Evolutionary conservation across 1,140 invertebrate species (phyloP).

Genomic region (Sinella curviseta): DNA sequence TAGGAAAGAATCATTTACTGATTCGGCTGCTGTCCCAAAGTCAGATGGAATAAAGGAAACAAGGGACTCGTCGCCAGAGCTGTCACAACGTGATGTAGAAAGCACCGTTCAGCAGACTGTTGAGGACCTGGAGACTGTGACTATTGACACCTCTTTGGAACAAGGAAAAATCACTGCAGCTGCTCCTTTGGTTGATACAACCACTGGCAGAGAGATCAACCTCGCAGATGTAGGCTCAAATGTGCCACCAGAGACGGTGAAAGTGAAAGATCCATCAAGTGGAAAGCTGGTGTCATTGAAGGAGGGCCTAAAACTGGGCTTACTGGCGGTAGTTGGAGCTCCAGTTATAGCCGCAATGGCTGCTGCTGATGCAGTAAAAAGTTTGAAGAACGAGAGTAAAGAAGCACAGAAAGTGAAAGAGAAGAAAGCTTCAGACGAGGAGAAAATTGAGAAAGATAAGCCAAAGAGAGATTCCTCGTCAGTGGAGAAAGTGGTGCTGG

Average conservation of each 20-base stretch:
- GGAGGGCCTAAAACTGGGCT: conserved; percentile 81
- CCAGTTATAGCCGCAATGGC: conserved; percentile 75
- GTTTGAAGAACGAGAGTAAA: conserved; percentile 47
- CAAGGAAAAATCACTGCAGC: not conserved
- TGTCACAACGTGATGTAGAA: no score
- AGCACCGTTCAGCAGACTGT: no score
- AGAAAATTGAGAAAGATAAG: not conserved
- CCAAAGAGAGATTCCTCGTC: not conserved
- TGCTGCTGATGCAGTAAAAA: conserved; percentile 75
- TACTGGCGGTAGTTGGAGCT: conserved; percentile 71
- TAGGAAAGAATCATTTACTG: no score
- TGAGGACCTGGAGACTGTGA: no score
- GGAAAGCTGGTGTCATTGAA: conserved; percentile 61
- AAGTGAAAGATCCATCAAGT: conserved; percentile 55
- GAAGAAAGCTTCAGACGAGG: not conserved
- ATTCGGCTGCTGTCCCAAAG: no score
- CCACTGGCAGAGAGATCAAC: conserved; percentile 56
- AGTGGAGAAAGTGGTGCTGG: not conserved
- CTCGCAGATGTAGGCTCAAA: conserved; percentile 58
- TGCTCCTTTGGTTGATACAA: not conserved
- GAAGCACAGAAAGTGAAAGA: conserved; percentile 15
- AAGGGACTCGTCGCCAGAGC: no score
- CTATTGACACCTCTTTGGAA: no score
- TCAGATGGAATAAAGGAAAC: no score
- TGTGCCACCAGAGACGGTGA: conserved; percentile 51